phyloP scores from a whole-genome alignment of 2,888 invertebrate species.

The Oxycera nigricornis region DNA sequence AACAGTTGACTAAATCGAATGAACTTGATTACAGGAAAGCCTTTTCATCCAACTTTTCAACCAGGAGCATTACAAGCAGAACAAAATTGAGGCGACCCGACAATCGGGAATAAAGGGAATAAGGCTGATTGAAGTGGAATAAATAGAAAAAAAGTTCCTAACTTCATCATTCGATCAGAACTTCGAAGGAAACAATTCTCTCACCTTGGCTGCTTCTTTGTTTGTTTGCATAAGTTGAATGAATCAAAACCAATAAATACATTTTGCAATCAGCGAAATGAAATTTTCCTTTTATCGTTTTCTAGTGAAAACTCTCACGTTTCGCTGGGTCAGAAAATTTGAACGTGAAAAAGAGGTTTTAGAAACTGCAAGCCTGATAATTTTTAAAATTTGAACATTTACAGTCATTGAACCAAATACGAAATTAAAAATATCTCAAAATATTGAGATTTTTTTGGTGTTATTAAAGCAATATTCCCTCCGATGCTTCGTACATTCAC shows the following conservation, averaged over 20 bases:
- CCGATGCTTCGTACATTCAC: too few relatives aligned
- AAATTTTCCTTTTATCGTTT: slow-evolving; percentile 9
- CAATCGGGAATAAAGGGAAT: neutral
- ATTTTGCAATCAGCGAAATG: slow-evolving; percentile 37
- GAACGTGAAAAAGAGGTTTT: too few relatives aligned
- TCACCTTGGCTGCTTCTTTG: slow-evolving; percentile 19
- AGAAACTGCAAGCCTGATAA: too few relatives aligned
- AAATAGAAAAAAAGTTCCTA: slow-evolving; percentile 1
- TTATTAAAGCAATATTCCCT: too few relatives aligned
- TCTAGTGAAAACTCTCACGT: too few relatives aligned
- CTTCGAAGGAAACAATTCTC: slow-evolving; percentile 9
- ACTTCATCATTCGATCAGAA: slow-evolving; percentile 22
- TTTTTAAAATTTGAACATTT: too few relatives aligned
- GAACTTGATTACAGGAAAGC: neutral
- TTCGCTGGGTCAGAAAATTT: too few relatives aligned
- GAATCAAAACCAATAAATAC: slow-evolving; percentile 22
- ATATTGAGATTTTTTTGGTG: too few relatives aligned
- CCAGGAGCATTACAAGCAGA: too few relatives aligned
- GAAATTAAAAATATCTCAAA: too few relatives aligned
- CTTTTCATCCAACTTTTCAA: neutral
- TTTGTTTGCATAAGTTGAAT: neutral
- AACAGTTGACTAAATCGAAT: slow-evolving; percentile 21
- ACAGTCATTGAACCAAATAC: too few relatives aligned
- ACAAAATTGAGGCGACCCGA: too few relatives aligned
- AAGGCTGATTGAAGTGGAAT: neutral